A percentile compares a stretch with the other conserved stretches of the same genome.
These are phyloP conservation scores for Chironomus striatipennis DNA, from an alignment of 1,140 invertebrate genomes.

Conservation along the genomic window DNA sequence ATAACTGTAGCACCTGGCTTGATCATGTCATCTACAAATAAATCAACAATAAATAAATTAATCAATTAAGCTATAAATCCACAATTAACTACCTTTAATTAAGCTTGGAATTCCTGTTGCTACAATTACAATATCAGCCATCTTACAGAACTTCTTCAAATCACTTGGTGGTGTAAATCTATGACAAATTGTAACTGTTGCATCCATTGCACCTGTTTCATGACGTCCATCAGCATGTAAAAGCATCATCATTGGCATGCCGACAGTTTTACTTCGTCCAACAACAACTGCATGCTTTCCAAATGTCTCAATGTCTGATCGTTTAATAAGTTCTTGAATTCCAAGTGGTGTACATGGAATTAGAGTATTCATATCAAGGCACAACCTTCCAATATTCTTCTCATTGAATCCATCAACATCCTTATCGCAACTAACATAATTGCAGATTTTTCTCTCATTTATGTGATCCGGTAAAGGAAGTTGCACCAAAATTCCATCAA, in stretches of 20 bases:
- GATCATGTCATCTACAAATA: slow-evolving; percentile 75
- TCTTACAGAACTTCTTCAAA: slow-evolving; percentile 54
- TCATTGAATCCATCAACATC: slow-evolving; percentile 89
- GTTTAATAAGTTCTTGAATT: slow-evolving; percentile 67
- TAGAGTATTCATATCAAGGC: slow-evolving; percentile 63
- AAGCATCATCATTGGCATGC: slow-evolving; percentile 74
- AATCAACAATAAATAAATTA: no score
- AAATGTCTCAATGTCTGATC: slow-evolving; percentile 58
- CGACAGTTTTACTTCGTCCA: slow-evolving; percentile 83
- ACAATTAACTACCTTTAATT: no score
- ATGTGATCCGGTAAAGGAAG: slow-evolving; percentile 71
- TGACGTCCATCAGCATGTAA: slow-evolving; percentile 65
- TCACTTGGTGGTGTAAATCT: slow-evolving; percentile 71
- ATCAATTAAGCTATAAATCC: no score
- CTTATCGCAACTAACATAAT: slow-evolving; percentile 68
- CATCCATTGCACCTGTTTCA: slow-evolving; percentile 59
- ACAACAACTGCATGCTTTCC: slow-evolving; percentile 82
- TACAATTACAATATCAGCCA: slow-evolving; percentile 74
- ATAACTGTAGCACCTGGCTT: slow-evolving; percentile 82
- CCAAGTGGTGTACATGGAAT: slow-evolving; percentile 79
- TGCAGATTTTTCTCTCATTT: slow-evolving; percentile 64
- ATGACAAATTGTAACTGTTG: slow-evolving; percentile 82
- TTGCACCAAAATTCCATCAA: slow-evolving; percentile 81
- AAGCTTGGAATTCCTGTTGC: slow-evolving; percentile 67
- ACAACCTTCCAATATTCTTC: slow-evolving; percentile 67